Percentiles rank a stretch among this genome's conserved stretches.
Evolutionary conservation across 2,113 vertebrate species (phyloP).

Genomic region (Asarcornis scutulata): DNA sequence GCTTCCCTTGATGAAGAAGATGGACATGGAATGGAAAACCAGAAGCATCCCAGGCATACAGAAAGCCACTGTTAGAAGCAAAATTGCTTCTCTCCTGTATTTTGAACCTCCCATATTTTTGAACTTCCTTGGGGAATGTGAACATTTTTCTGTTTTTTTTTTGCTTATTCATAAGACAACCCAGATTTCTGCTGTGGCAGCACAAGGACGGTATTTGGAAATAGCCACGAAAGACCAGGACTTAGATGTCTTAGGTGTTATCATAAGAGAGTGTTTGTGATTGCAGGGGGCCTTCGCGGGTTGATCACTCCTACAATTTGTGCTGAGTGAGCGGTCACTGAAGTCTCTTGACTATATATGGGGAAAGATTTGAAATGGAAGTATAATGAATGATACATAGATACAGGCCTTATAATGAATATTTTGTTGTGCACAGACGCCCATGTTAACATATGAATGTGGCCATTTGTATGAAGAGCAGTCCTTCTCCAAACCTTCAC

Average conservation of each 20-base stretch:
- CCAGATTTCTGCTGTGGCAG: not conserved
- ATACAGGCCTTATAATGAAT: not conserved
- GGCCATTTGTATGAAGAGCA: not conserved
- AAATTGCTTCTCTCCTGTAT: not conserved
- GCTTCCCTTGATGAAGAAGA: not conserved
- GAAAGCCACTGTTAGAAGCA: not conserved
- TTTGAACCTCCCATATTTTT: not conserved
- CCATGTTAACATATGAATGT: not conserved
- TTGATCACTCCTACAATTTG: not conserved
- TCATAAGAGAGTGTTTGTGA: not conserved
- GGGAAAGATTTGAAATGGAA: not conserved
- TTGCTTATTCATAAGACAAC: not conserved
- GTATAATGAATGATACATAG: not conserved
- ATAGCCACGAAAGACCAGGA: not conserved
- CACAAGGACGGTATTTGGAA: not conserved
- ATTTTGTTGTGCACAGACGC: not conserved
- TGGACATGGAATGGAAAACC: not conserved
- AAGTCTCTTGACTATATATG: not conserved
- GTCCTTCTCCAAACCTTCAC: not conserved
- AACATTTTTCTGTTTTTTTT: not conserved
- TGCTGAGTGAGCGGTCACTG: not conserved
- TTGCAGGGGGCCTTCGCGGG: not conserved
- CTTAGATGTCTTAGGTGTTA: not conserved
- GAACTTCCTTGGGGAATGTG: not conserved
- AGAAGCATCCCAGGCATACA: not conserved